Base-by-base conservation (phyloP, 2,797 vertebrate species). In the Macrochelys suwanniensis region DNA sequence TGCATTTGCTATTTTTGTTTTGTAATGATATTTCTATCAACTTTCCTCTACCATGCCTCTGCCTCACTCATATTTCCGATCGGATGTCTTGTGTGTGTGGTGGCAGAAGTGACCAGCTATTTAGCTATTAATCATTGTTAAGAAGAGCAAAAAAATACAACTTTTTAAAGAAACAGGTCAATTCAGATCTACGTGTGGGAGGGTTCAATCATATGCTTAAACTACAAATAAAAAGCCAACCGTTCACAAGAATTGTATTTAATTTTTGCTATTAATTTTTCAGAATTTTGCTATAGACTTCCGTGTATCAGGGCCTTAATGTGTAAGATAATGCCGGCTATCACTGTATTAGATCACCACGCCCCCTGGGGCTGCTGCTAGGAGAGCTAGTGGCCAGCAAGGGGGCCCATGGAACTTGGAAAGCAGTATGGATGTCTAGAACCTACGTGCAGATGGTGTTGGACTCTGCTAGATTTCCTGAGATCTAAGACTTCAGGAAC, bases 281-380 rank as follows among this genome's bases (percentile, higher is more conserved):
- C 37, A 90, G 23, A 23, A 68, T 17, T n/a, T 56, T 78, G 71
- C 25, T 78, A 11, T 12, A 53, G 56, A 49, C 17, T 33, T 50
- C 82, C n/a, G 47, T 61, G 7, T 42, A 45, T 0, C 33, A 42
- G 21, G 4, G 5, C 16, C 51, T 45, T 56, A 15, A 26, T 0
- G 0, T 37, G 28, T 31, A 0, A 0, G 78, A 85, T 77, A 56
- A 78, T 42, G 33, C 17, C 68, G 7, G 21, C 11, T 47, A 28
- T 26, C 74, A 47, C 23, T 2, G 42, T 13, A 26, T 76, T 45
- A 25, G 25, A 45, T 25, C 3, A 45, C 10, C 7, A 9, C 45
- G 37, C 65, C 80, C 71, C 47, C 3, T 26, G 74, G 42, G 31
- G 26, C 0, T 1, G 12, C 0, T 76, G 16, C 6, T 37, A 15